Evolutionary conservation across 2,797 vertebrate genomes (phyloP).

Genomic region (Syngnathus acus): DNA sequence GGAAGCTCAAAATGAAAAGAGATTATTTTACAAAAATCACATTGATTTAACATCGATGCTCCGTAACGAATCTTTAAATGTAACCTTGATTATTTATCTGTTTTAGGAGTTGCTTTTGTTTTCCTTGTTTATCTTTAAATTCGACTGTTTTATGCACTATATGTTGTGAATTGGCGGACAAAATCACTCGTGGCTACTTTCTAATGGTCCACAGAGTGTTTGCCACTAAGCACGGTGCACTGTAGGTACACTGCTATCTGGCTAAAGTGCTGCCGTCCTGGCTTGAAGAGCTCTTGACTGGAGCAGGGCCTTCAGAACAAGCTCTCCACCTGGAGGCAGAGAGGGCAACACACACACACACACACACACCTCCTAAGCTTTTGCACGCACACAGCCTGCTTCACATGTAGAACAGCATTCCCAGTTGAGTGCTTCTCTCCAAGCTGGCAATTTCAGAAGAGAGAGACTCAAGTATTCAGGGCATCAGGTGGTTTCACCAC

Average conservation of each 20-base stretch:
- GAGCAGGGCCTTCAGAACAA: conserved; percentile 48
- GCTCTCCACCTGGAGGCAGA: conserved; percentile 61
- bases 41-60: too few relatives aligned
- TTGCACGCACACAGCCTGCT: conserved; percentile 51
- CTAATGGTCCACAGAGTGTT: conserved; percentile 38
- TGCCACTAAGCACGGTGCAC: conserved; percentile 25
- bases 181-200: conserved; percentile 31
- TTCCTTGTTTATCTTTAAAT: too few relatives aligned
- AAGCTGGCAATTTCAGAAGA: conserved; percentile 57
- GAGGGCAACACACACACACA: conserved; percentile 23
- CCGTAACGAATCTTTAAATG: too few relatives aligned
- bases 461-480: conserved; percentile 57
- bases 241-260: conserved; percentile 41
- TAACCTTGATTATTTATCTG: too few relatives aligned
- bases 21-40: neutral
- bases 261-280: conserved; percentile 38
- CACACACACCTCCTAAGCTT: conserved; percentile 11
- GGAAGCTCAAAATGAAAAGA: neutral
- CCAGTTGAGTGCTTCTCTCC: conserved; percentile 58
- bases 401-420: conserved; percentile 62
- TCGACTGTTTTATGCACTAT: neutral
- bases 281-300: conserved; percentile 53
- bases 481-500: conserved; percentile 48
- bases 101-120: too few relatives aligned
- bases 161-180: conserved; percentile 7